These are phyloP conservation scores for Athalia cordata DNA, from an alignment of 2,888 invertebrate genomes.

Conservation along the genomic window DNA sequence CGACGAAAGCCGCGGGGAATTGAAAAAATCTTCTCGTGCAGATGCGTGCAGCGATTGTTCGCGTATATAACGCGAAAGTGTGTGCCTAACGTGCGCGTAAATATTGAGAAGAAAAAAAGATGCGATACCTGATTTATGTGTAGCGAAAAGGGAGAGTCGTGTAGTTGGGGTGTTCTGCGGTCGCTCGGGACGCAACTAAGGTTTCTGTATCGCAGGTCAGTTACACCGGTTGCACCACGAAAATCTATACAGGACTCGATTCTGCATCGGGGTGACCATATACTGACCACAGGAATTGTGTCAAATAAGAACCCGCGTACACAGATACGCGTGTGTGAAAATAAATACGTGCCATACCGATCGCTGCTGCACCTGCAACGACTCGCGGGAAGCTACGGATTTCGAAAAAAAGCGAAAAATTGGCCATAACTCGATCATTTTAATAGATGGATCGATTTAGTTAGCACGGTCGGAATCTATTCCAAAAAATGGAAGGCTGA, in stretches of 20 bases:
- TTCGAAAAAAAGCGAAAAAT: too few relatives aligned
- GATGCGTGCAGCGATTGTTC: too few relatives aligned
- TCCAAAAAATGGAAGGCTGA: too few relatives aligned
- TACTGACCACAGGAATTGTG: constrained; percentile 62
- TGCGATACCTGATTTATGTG: neutral
- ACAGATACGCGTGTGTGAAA: constrained; percentile 52
- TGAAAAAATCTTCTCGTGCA: too few relatives aligned
- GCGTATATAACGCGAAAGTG: too few relatives aligned
- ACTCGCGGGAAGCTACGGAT: too few relatives aligned
- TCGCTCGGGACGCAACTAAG: constrained; percentile 56
- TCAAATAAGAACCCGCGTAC: constrained; percentile 49
- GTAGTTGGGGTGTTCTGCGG: constrained; percentile 35
- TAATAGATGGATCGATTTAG: too few relatives aligned
- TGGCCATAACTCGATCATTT: too few relatives aligned
- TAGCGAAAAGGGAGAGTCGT: constrained; percentile 20
- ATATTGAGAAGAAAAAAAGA: neutral
- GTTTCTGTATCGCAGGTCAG: constrained; percentile 63
- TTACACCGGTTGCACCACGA: constrained; percentile 59
- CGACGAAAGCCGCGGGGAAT: too few relatives aligned
- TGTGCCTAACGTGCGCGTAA: neutral
- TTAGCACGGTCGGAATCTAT: too few relatives aligned
- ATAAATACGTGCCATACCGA: constrained; percentile 19
- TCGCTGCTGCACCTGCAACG: neutral
- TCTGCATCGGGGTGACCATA: constrained; percentile 29
- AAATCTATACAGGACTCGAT: constrained; percentile 58